These are phyloP conservation scores for Sesamia inferens DNA, from an alignment of 2,888 invertebrate genomes.

Conservation along the genomic window DNA sequence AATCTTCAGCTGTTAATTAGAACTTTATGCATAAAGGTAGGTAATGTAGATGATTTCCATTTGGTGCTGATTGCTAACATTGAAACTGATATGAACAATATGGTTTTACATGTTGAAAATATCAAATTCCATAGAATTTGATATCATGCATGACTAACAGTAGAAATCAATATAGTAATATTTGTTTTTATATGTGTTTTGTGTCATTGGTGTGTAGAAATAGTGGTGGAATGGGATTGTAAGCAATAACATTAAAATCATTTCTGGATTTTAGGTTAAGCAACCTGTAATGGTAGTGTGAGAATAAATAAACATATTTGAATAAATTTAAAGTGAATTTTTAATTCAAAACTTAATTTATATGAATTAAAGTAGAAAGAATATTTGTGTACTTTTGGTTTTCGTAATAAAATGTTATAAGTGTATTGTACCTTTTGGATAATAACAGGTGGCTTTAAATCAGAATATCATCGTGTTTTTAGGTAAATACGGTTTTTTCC, in stretches of 20 bases:
- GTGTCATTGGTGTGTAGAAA: background rate
- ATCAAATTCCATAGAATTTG: slow-evolving; percentile 33
- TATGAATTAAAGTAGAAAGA: background rate
- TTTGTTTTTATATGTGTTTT: background rate
- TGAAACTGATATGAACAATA: slow-evolving; percentile 31
- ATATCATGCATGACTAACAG: background rate
- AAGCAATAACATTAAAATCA: background rate
- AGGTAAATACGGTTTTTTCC: slow-evolving; percentile 43
- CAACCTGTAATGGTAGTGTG: too few species aligned
- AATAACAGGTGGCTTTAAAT: background rate
- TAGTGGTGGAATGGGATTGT: background rate
- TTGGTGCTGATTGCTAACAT: slow-evolving; percentile 44
- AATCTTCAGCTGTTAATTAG: slow-evolving; percentile 17
- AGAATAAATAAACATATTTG: too few species aligned
- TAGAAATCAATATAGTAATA: slow-evolving; percentile 19
- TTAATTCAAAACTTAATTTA: background rate
- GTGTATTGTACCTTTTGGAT: background rate
- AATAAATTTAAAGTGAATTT: background rate
- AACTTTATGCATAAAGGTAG: slow-evolving; percentile 50
- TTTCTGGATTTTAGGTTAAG: background rate
- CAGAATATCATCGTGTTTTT: background rate
- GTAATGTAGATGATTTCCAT: slow-evolving; percentile 63
- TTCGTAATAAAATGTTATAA: background rate
- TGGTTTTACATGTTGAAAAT: slow-evolving; percentile 9
- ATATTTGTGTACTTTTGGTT: background rate